A percentile compares a stretch with the other conserved stretches of the same genome.
phyloP scores from a whole-genome alignment of 2,888 invertebrate species.

The Miltochrista miniata region DNA sequence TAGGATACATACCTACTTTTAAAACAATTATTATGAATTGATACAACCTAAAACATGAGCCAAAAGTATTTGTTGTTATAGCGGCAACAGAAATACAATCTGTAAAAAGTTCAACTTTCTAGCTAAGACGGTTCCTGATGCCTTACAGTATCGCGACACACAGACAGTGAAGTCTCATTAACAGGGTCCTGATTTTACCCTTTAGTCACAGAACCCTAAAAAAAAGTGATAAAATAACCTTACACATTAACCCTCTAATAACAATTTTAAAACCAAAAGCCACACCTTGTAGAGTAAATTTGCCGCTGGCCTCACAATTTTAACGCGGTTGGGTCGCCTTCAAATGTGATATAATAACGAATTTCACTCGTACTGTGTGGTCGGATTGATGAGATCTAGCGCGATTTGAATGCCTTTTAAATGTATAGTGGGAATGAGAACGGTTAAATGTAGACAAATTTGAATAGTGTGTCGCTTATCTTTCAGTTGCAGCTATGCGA shows the following conservation, averaged over 20 bases:
- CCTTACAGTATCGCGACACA: no score
- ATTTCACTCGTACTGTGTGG: slow-evolving; percentile 59
- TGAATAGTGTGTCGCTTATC: slow-evolving; percentile 9
- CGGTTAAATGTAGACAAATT: slow-evolving; percentile 7
- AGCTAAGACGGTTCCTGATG: no score
- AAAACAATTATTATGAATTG: no score
- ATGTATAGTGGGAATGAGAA: slow-evolving; percentile 12
- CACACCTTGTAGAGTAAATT: slow-evolving; percentile 57
- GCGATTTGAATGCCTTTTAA: slow-evolving; percentile 8
- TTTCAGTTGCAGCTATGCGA: neutral
- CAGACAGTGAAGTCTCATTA: no score
- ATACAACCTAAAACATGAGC: no score
- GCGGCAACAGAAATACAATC: no score
- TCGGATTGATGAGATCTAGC: slow-evolving; percentile 30
- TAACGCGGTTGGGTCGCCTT: slow-evolving; percentile 52
- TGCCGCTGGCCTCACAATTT: slow-evolving; percentile 62
- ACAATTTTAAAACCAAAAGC: slow-evolving; percentile 58
- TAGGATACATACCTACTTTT: no score
- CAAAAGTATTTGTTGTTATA: no score
- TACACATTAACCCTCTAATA: slow-evolving; percentile 48
- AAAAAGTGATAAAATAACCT: no score
- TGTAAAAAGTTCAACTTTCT: no score
- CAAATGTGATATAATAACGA: slow-evolving; percentile 72
- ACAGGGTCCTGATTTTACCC: no score
- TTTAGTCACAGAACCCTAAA: no score